Evolutionary conservation across 2,113 vertebrate genomes (phyloP).

Genomic region (Oncorhynchus tshawytscha): DNA sequence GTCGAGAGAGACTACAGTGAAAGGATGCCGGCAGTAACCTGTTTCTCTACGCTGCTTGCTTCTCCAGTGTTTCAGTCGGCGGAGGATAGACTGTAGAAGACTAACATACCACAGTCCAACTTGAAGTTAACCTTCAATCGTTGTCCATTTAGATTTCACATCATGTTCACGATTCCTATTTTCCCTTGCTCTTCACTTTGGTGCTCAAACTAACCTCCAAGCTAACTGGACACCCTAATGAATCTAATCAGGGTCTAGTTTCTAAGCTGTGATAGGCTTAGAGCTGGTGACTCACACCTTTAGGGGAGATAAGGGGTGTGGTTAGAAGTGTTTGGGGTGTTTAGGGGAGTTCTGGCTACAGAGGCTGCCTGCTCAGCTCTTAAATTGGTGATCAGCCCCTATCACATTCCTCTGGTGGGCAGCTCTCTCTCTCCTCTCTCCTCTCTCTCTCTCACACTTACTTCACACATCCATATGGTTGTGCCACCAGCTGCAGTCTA

Average conservation of each 20-base stretch:
- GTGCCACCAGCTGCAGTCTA: neutral
- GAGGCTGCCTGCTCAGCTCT: slow-evolving; percentile 56
- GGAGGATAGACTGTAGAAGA: no score
- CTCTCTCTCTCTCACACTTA: neutral
- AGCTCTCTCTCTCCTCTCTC: slow-evolving; percentile 21
- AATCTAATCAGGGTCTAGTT: slow-evolving; percentile 46
- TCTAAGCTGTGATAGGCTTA: slow-evolving; percentile 70
- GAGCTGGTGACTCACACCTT: slow-evolving; percentile 70
- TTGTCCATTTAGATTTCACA: neutral
- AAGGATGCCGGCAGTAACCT: neutral
- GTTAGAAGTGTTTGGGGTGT: slow-evolving; percentile 40
- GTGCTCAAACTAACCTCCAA: neutral
- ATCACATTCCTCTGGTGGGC: slow-evolving; percentile 47
- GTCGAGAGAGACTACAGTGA: neutral
- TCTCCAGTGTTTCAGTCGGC: no score
- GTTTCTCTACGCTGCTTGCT: no score
- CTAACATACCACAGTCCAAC: neutral
- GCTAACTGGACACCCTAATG: neutral
- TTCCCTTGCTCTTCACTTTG: neutral
- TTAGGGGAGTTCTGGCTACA: slow-evolving; percentile 37
- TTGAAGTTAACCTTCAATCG: neutral
- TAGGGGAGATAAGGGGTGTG: slow-evolving; percentile 66
- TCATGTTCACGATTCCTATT: neutral
- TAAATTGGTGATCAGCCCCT: slow-evolving; percentile 58
- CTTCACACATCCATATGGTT: neutral